Base-by-base conservation (phyloP, 64 coral and sea anemone species). In the Cladopsammia gracilis region DNA sequence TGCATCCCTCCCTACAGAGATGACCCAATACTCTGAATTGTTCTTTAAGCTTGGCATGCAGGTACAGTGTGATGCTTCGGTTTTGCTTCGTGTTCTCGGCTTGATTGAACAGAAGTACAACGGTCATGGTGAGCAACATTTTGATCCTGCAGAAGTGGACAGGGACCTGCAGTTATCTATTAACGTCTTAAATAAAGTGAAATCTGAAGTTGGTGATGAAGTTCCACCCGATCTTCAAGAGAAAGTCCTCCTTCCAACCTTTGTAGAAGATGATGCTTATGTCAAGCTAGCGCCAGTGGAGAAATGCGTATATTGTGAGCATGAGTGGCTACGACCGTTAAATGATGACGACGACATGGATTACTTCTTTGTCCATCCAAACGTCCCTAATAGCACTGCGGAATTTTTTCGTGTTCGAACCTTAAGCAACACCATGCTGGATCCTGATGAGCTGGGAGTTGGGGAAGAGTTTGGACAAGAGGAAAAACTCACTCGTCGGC, bases 391-490 rank as follows among this genome's bases (percentile, higher is more conserved):
- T 10, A 69, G 60, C 18, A 92, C 91, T 26, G 94, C 94, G 11
- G 82, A 95, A 34, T 51, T 56, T 22, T 91, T 98, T 34, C 24
- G 67, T 0, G 94, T 98, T 58, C 97, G 90, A 5, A 90, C 79
- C 51, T 80, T 96, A 87, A 88, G 62, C 64, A 87, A 54, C n/a
- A n/a, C n/a, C n/a, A 67, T 98, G 75, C 44, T 95, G 18, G 97
- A 92, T 20, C 79, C 94, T 25, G 93, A 98, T 20, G 87, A 93
- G 8, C 66, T 98, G 25, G 79, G 56, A 64, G 4, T 95, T 2
- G 87, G 92, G 49, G 92, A 95, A 75, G 92, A 93, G 11, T 91
- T 94, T 89, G 96, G 96, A 24, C 96, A 98, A 57, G 84, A 71
- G 1, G 96, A 98, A 64, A 88, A 93, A 10, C 74, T 98, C 24